Base-by-base conservation (phyloP, 2,888 invertebrate genomes). In the Prosopocoilus inquinatus region DNA sequence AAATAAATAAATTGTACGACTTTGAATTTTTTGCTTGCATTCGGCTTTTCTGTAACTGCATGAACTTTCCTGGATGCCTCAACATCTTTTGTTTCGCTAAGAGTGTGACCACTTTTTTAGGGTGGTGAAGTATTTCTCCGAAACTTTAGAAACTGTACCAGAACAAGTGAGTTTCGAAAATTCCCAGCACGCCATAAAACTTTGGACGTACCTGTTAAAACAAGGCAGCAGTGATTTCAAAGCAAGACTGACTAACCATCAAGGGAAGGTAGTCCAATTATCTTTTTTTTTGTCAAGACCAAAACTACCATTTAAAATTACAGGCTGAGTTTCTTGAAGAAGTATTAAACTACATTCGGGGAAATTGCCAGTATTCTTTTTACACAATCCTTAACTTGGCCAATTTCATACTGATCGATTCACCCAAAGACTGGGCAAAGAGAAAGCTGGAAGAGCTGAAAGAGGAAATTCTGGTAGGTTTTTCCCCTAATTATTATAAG, bases 361-460 rank as follows among this genome's bases (percentile, higher is more conserved):
- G 45, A 32, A 45, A 7, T 28, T 45, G 36, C 1, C 45, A 51
- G 32, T 51, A 45, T 12, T 38, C 35, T 11, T 41, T 34, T 8
- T 51, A 51, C 13, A 45, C 51, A 5, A 11, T 51, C 5, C 38
- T n/a, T 38, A 51, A 51, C 36, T 36, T 51, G 51, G 7, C 36
- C 2, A 35, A 45, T 2, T 36, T 9, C 8, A 2, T 51, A 5
- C 9, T 51, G 2, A 20, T 46, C 3, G 9, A 12, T 1, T 28
- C 38, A 1, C 35, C 39, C 32, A 35, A 20, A 15, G 12, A 48
- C 7, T 47, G 48, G 51, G 51, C 51, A 3, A 32, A 41, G 36
- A 33, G 36, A 36, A 51, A 45, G 12, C 32, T 51, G 20, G 9
- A n/a, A 1, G 46, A 35, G 9, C 15, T 51, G 20, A 51, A 16